phyloP scores from a whole-genome alignment of 2,113 vertebrate species.

The Symphodus melops region DNA sequence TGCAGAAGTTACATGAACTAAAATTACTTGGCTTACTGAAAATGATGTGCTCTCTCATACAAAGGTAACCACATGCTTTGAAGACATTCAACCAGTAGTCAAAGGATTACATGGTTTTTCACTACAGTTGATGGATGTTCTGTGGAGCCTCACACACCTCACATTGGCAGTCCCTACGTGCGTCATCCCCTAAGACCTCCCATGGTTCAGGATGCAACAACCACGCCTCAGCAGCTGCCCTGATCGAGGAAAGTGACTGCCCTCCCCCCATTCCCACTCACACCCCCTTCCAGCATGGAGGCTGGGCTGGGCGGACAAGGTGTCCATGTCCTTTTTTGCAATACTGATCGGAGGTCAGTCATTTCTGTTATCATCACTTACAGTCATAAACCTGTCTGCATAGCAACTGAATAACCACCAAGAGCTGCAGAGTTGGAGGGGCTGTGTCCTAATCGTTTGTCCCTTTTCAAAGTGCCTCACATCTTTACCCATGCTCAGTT shows the following conservation, averaged over 20 bases:
- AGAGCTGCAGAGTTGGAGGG: too few relatives aligned
- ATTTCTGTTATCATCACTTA: neutral
- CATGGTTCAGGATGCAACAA: conserved; percentile 47
- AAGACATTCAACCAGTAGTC: conserved; percentile 9
- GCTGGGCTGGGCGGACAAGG: conserved; percentile 13
- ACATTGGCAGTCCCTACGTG: conserved; percentile 36
- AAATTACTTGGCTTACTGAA: neutral
- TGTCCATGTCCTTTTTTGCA: conserved; percentile 8
- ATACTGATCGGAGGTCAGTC: conserved; percentile 2
- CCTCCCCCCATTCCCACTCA: neutral
- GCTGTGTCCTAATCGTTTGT: too few relatives aligned
- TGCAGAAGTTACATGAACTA: neutral
- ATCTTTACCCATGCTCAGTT: too few relatives aligned
- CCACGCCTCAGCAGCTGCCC: conserved; percentile 50
- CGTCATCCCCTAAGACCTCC: conserved; percentile 27
- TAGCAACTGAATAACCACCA: neutral
- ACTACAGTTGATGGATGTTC: conserved; percentile 57
- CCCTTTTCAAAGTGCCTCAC: too few relatives aligned
- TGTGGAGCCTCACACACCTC: conserved; percentile 23
- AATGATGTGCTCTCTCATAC: neutral
- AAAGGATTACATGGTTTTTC: conserved; percentile 49
- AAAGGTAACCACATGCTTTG: neutral
- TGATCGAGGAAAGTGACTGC: conserved; percentile 6
- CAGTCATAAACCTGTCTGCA: neutral
- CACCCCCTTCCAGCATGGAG: neutral